phyloP scores from a whole-genome alignment of 2,888 invertebrate species.

The Hedychridium roseum region DNA sequence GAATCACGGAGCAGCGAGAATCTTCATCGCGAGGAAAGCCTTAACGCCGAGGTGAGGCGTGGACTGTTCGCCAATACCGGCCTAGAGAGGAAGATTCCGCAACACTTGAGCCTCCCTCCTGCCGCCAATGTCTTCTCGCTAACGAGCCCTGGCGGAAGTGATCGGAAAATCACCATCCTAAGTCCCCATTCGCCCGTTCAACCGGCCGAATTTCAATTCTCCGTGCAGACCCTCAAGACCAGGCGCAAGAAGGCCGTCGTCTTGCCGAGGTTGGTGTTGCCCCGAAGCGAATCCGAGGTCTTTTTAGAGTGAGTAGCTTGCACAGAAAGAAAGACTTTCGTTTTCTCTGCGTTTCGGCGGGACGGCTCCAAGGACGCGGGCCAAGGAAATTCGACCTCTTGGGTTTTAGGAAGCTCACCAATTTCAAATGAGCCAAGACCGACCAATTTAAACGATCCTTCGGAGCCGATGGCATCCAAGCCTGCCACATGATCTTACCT shows the following conservation, averaged over 20 bases:
- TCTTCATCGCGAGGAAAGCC: constrained; percentile 66
- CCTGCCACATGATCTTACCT: too few species aligned
- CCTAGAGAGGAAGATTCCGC: constrained; percentile 69
- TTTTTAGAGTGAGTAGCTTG: constrained; percentile 68
- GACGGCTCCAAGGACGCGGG: too few species aligned
- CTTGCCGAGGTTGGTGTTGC: constrained; percentile 77
- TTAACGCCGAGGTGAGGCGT: constrained; percentile 73
- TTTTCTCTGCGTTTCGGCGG: too few species aligned
- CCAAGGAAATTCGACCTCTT: too few species aligned
- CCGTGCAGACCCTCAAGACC: constrained; percentile 68
- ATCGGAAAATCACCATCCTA: constrained; percentile 77
- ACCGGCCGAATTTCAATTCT: constrained; percentile 70
- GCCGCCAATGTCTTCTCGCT: constrained; percentile 69
- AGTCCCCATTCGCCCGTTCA: constrained; percentile 83
- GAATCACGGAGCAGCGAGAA: constrained; percentile 72
- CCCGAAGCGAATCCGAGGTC: constrained; percentile 78
- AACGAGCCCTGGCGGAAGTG: constrained; percentile 66
- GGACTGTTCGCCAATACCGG: constrained; percentile 73
- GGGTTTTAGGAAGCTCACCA: too few species aligned
- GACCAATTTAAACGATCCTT: too few species aligned
- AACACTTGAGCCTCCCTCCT: constrained; percentile 76
- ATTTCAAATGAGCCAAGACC: too few species aligned
- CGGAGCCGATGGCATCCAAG: too few species aligned
- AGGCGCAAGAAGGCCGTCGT: constrained; percentile 79
- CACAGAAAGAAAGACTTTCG: too few species aligned